These are phyloP conservation scores for Danaus melanippus DNA, from an alignment of 1,140 invertebrate genomes.

Conservation along the genomic window DNA sequence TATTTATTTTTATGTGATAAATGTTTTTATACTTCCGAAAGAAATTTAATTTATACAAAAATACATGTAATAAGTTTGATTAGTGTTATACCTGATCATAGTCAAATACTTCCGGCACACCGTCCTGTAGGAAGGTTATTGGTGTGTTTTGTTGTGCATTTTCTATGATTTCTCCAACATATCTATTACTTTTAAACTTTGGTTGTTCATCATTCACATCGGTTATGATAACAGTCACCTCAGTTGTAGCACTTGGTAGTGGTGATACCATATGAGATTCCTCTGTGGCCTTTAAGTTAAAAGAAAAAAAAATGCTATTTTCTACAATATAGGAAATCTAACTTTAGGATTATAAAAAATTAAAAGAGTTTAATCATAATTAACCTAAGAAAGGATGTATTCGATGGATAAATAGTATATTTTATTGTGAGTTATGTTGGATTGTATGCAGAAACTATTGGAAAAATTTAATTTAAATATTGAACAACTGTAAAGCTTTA, in stretches of 20 bases:
- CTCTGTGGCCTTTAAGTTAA: constrained; percentile 77
- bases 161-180: constrained; percentile 92
- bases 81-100: constrained; percentile 83
- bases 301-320: not conserved
- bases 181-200: constrained; percentile 82
- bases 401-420: no score
- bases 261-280: constrained; percentile 75
- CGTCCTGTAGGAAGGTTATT: constrained; percentile 86
- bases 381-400: no score
- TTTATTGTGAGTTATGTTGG: not conserved
- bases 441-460: no score
- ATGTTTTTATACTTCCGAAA: no score
- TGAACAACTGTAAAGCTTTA: not conserved
- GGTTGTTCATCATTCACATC: constrained; percentile 97
- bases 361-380: no score
- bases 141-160: constrained; percentile 93
- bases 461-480: no score
- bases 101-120: constrained; percentile 90
- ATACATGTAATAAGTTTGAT: no score
- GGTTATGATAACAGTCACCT: constrained; percentile 93
- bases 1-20: no score
- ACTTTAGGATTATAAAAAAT: no score
- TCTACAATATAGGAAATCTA: no score
- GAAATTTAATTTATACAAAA: no score
- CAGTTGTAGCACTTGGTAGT: constrained; percentile 84